Percentiles rank a stretch among this genome's conserved stretches.
Evolutionary conservation across 2,113 vertebrate species (phyloP).

Genomic region (Pomatostomus ruficeps): DNA sequence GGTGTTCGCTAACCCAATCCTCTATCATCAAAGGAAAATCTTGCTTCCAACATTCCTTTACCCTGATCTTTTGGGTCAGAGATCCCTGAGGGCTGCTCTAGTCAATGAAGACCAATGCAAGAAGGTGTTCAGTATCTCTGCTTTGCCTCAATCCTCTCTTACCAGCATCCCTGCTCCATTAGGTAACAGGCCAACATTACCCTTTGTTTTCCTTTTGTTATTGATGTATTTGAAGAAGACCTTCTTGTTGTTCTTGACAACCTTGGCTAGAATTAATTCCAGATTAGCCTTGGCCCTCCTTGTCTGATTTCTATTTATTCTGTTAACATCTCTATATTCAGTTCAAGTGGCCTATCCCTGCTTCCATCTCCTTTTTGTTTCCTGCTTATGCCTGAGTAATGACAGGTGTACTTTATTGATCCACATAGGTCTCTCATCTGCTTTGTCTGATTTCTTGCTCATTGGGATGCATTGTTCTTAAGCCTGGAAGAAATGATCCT

Average conservation of each 20-base stretch:
- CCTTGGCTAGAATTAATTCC: not conserved
- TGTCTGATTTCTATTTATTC: not conserved
- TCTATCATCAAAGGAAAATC: not conserved
- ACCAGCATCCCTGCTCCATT: not conserved
- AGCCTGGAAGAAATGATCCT: not conserved
- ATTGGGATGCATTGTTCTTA: not conserved
- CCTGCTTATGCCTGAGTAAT: not conserved
- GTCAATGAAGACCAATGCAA: not conserved
- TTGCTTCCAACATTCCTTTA: not conserved
- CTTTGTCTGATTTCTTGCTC: not conserved
- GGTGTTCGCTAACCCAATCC: not conserved
- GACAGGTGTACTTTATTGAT: not conserved
- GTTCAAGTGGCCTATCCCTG: not conserved
- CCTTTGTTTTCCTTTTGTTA: not conserved
- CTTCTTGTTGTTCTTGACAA: not conserved
- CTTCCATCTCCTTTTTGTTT: not conserved
- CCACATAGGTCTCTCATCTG: not conserved
- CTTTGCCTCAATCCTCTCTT: not conserved
- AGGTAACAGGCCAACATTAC: not conserved
- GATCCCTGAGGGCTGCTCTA: not conserved
- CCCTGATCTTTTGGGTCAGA: not conserved
- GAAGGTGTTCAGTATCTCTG: not conserved
- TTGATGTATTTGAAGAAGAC: not conserved
- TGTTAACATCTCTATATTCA: not conserved
- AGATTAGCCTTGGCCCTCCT: not conserved